Conservation (phyloP, 1,140 invertebrate species). For the Diabrotica undecimpunctata region DNA sequence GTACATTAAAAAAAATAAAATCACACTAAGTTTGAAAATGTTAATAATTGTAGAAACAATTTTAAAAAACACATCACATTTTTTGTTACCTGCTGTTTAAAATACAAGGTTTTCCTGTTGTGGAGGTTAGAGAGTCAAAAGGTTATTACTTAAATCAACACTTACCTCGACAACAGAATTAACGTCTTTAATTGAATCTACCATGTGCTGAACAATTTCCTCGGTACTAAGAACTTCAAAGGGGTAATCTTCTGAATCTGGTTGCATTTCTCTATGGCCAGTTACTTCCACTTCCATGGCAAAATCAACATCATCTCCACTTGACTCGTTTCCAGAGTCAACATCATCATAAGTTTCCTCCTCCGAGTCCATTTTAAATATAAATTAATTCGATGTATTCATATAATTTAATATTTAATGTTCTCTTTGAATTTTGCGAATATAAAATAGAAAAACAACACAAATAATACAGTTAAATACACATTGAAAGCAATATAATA, state of each 20-base stretch:
- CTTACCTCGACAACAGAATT: conserved; percentile 80
- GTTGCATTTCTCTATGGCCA: conserved; percentile 69
- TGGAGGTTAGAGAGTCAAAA: conserved; percentile 22
- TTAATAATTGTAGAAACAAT: too few relatives aligned
- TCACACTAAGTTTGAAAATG: too few relatives aligned
- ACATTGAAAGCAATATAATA: neutral
- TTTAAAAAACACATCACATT: too few relatives aligned
- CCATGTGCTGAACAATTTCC: conserved; percentile 95
- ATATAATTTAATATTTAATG: neutral
- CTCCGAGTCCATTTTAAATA: conserved; percentile 77
- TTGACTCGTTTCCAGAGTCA: conserved; percentile 88
- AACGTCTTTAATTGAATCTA: conserved; percentile 94
- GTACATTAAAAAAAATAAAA: too few relatives aligned
- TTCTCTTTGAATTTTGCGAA: neutral
- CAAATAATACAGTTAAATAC: conserved; percentile 1
- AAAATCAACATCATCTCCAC: conserved; percentile 87
- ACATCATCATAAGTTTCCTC: conserved; percentile 86
- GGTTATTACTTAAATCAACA: conserved; percentile 17
- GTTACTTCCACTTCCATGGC: conserved; percentile 85
- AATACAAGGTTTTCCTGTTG: conserved; percentile 9
- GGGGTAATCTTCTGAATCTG: conserved; percentile 84
- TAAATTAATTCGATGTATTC: neutral
- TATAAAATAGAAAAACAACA: neutral
- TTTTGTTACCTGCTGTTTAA: too few relatives aligned
- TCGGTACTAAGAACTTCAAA: conserved; percentile 93